A percentile compares a stretch with the other conserved stretches of the same genome.
Conservation (phyloP, 2,797 vertebrate genomes). For the Meriones psammophilus region DNA sequence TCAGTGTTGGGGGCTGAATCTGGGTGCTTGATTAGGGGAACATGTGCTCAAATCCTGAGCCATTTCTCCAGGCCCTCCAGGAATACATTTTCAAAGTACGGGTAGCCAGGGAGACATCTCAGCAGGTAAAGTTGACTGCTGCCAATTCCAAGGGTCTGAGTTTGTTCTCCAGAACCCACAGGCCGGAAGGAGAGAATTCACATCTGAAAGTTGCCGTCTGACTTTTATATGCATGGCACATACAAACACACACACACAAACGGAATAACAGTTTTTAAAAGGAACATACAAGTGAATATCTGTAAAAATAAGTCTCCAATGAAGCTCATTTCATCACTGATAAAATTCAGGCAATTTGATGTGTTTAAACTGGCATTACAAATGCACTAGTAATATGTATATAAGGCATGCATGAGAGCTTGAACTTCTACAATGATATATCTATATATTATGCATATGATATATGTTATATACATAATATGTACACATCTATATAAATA, state of each 20-base stretch:
- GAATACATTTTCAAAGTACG: constrained; percentile 26
- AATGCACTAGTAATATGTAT: not conserved
- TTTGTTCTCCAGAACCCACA: not conserved
- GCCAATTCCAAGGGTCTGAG: no score
- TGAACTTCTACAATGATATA: not conserved
- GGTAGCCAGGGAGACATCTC: not conserved
- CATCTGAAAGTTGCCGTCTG: not conserved
- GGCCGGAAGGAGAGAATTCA: not conserved
- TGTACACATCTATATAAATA: not conserved
- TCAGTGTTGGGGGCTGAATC: not conserved
- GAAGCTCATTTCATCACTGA: constrained; percentile 13
- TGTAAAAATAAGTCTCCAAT: not conserved
- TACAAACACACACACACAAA: not conserved
- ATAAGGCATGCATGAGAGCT: not conserved
- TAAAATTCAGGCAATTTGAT: constrained; percentile 34
- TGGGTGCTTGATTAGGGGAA: no score
- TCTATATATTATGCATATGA: not conserved
- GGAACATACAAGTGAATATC: not conserved
- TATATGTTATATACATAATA: not conserved
- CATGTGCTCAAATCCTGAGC: not conserved
- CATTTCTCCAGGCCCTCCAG: not conserved
- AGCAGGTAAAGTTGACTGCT: not conserved
- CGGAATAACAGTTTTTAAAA: not conserved
- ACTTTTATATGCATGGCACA: not conserved
- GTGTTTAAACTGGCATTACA: not conserved